Percentiles rank a stretch among this genome's conserved stretches.
phyloP scores from a whole-genome alignment of 2,888 invertebrate species.

The Ormyrus thymus region DNA sequence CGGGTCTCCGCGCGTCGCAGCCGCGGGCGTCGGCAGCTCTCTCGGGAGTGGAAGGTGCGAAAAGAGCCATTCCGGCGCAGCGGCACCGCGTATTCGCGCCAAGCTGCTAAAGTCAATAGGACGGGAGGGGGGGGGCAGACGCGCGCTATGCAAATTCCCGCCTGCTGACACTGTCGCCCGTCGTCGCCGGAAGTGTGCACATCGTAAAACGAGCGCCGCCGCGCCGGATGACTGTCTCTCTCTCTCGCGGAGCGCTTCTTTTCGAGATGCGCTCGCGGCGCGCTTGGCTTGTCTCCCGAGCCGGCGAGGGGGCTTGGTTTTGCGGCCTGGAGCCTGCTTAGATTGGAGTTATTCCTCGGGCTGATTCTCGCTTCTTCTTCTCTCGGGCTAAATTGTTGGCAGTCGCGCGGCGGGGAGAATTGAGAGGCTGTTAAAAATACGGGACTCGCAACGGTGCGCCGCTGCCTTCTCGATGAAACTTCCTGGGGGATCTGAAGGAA shows the following conservation, averaged over 20 bases:
- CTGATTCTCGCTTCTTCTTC: no score
- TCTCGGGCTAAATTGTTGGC: no score
- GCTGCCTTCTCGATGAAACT: no score
- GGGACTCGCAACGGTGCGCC: no score
- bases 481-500: no score
- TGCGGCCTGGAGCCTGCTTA: no score
- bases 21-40: background rate
- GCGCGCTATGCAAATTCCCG: slow-evolving; percentile 27
- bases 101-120: slow-evolving; percentile 29
- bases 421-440: no score
- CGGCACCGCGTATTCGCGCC: slow-evolving; percentile 1
- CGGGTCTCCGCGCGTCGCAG: background rate
- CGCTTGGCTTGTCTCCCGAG: background rate
- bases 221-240: no score
- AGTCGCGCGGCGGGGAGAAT: no score
- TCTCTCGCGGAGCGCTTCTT: no score
- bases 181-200: slow-evolving; percentile 25
- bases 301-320: background rate
- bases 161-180: slow-evolving; percentile 27
- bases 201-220: slow-evolving; percentile 14
- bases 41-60: background rate
- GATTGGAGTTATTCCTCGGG: no score
- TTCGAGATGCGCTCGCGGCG: no score
- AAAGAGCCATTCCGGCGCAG: slow-evolving; percentile 21
- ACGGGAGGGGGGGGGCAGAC: background rate